Percentiles rank a stretch among this genome's conserved stretches.
Conservation (phyloP, 2,888 invertebrate species). For the Dysmachus trigonus region DNA sequence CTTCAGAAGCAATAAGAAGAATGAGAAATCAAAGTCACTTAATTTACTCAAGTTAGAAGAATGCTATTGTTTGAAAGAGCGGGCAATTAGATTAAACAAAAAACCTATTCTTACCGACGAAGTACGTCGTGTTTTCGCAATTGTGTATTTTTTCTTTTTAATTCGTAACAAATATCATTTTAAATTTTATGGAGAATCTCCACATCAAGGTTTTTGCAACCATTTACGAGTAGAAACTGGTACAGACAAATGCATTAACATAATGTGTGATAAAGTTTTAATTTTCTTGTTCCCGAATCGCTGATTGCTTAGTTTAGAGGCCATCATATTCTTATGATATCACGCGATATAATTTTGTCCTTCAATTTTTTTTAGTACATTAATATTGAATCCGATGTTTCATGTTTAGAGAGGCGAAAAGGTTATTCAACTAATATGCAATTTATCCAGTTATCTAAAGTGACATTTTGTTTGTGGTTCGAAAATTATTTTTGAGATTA, state of each 20-base stretch:
- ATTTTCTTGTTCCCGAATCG: background rate
- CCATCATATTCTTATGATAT: background rate
- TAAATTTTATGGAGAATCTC: background rate
- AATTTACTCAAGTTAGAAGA: background rate
- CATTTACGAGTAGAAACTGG: no score
- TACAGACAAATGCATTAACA: background rate
- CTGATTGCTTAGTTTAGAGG: background rate
- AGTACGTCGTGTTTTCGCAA: background rate
- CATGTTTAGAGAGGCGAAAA: background rate
- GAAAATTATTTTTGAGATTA: background rate
- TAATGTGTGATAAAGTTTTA: background rate
- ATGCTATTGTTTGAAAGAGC: background rate
- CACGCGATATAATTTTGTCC: background rate
- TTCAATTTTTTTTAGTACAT: background rate
- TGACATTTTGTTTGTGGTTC: background rate
- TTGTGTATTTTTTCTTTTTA: background rate
- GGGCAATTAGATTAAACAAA: background rate
- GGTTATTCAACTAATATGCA: background rate
- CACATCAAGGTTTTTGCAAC: background rate
- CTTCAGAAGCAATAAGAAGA: background rate
- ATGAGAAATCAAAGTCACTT: background rate
- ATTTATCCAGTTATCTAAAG: background rate
- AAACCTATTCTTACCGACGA: background rate
- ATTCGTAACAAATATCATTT: background rate
- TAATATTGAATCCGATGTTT: background rate